These are phyloP conservation scores for Probosciger aterrimus DNA, from an alignment of 2,113 vertebrate genomes.

Conservation along the genomic window DNA sequence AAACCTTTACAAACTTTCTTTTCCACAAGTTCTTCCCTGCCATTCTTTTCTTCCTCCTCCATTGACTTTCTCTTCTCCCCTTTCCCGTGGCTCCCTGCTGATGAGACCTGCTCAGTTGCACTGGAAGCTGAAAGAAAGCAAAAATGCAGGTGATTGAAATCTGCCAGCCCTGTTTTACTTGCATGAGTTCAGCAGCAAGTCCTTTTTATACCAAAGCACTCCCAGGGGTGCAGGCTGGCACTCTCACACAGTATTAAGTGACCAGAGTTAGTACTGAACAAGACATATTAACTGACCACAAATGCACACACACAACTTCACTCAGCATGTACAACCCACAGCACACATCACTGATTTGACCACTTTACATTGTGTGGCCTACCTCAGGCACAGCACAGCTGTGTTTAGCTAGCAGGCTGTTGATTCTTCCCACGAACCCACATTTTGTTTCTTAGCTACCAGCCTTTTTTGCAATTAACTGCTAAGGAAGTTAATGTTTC, in stretches of 20 bases:
- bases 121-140: slow-evolving; percentile 63
- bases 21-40: slow-evolving; percentile 82
- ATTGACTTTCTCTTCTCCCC: slow-evolving; percentile 80
- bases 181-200: neutral
- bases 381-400: neutral
- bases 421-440: neutral
- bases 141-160: neutral
- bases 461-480: neutral
- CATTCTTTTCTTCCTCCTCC: slow-evolving; percentile 67
- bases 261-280: neutral
- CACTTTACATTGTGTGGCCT: accelerated
- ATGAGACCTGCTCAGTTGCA: slow-evolving; percentile 42
- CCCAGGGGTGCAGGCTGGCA: neutral
- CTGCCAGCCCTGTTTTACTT: neutral
- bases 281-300: neutral
- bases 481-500: neutral
- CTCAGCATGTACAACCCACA: accelerated
- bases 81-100: slow-evolving; percentile 58
- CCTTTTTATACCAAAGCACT: neutral
- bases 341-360: accelerated
- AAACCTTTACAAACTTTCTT: slow-evolving; percentile 99
- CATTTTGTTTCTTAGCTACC: neutral
- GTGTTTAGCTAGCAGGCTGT: neutral
- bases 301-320: accelerated
- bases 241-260: neutral